These are phyloP conservation scores for Stenodera caucasica DNA, from an alignment of 2,888 invertebrate species.

Conservation along the genomic window DNA sequence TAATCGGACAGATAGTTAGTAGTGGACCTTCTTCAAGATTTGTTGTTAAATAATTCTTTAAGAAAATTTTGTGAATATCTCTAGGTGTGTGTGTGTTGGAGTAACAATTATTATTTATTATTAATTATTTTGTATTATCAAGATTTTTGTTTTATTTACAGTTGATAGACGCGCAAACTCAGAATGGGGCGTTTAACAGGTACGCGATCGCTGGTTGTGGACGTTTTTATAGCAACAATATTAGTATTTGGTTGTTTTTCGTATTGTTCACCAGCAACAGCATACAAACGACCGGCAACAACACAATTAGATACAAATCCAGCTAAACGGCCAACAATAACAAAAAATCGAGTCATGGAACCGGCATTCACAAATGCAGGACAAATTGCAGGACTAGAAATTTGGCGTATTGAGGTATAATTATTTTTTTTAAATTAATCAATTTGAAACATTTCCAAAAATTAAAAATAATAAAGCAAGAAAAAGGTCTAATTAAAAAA, in stretches of 20 bases:
- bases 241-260: slow-evolving; percentile 24
- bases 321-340: slow-evolving; percentile 29
- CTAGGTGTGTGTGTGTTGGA: too few species aligned
- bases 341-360: slow-evolving; percentile 56
- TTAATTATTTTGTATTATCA: background rate
- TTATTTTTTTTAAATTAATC: too few species aligned
- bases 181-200: slow-evolving; percentile 28
- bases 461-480: too few species aligned
- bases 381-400: slow-evolving; percentile 67
- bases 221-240: slow-evolving; percentile 26
- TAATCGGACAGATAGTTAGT: slow-evolving; percentile 19
- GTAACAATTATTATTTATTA: too few species aligned
- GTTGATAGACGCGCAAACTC: slow-evolving; percentile 33
- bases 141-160: slow-evolving; percentile 24
- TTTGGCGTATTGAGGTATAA: slow-evolving; percentile 80
- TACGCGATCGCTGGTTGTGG: slow-evolving; percentile 25
- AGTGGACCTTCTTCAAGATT: background rate
- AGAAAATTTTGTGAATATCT: background rate
- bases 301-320: slow-evolving; percentile 22
- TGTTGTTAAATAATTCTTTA: background rate
- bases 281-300: slow-evolving; percentile 27
- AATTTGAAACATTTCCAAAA: too few species aligned
- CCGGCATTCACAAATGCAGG: slow-evolving; percentile 75
- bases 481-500: too few species aligned
- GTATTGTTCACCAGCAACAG: slow-evolving; percentile 23